phyloP scores from a whole-genome alignment of 2,797 vertebrate species.

The Harpagifer antarcticus region DNA sequence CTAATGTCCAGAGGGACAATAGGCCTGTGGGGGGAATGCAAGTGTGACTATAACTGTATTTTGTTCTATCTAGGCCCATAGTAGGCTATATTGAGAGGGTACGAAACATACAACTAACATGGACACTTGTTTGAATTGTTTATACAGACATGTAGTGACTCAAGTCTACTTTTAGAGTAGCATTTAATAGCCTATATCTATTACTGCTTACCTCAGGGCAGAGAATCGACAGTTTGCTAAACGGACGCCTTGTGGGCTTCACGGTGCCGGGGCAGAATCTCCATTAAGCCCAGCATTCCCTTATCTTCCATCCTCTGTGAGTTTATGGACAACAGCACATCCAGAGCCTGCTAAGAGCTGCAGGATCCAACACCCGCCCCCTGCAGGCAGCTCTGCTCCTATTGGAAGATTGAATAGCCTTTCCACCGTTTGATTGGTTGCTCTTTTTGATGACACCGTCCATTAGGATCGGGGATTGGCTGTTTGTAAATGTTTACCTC shows the following conservation, averaged over 20 bases:
- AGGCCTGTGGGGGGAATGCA: background rate
- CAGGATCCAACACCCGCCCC: conserved; percentile 49
- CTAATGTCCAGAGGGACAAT: background rate
- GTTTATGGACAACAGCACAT: conserved; percentile 25
- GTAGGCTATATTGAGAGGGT: no score
- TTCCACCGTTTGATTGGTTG: conserved; percentile 65
- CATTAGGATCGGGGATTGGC: conserved; percentile 61
- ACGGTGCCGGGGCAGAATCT: background rate
- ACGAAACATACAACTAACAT: background rate
- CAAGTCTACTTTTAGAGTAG: background rate
- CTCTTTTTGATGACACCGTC: background rate
- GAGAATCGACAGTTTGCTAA: background rate
- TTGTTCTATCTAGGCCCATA: background rate
- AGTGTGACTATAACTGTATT: background rate
- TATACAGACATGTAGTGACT: background rate
- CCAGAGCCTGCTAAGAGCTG: conserved; percentile 10
- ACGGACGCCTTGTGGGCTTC: background rate
- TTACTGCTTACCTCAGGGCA: conserved; percentile 41
- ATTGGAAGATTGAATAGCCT: conserved; percentile 66
- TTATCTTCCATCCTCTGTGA: conserved; percentile 25
- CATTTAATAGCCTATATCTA: fast-evolving
- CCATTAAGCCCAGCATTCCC: background rate
- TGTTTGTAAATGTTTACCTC: conserved; percentile 56
- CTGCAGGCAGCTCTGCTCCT: conserved; percentile 32
- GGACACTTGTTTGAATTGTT: conserved; percentile 26